Evolutionary conservation across 1,140 invertebrate genomes (phyloP).

Genomic region (Aradophagus sp.): DNA sequence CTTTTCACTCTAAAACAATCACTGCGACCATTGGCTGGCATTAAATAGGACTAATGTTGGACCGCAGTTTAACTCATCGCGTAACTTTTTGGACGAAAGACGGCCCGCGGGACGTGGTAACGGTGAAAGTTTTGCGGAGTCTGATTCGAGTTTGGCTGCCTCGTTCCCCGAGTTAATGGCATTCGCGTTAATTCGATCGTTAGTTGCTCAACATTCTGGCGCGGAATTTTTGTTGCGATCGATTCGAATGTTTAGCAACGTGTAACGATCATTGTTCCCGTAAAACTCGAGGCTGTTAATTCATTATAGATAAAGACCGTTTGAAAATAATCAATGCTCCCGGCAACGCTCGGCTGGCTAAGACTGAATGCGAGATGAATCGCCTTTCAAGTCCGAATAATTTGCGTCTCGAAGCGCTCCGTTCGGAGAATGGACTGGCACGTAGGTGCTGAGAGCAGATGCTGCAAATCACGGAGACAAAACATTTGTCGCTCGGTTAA

Average conservation of each 20-base stretch:
- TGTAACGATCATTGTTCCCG: no score
- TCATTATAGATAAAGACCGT: constrained; percentile 39
- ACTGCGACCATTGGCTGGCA: constrained; percentile 8
- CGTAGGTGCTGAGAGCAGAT: constrained; percentile 70
- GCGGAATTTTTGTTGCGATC: no score
- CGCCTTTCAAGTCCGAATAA: constrained; percentile 51
- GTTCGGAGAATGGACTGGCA: constrained; percentile 47
- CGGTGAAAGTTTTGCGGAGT: constrained; percentile 19
- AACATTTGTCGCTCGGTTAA: constrained; percentile 66
- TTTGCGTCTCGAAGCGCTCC: constrained; percentile 40
- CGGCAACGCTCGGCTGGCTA: constrained; percentile 16
- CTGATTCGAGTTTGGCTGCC: constrained; percentile 16
- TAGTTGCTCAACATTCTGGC: no score
- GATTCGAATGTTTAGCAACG: no score
- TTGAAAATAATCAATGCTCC: constrained; percentile 52
- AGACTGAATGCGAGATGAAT: constrained; percentile 53
- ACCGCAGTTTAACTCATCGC: constrained; percentile 19
- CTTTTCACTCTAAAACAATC: constrained; percentile 16
- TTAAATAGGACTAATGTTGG: constrained; percentile 24
- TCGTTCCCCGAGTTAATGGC: constrained; percentile 22
- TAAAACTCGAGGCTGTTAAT: no score
- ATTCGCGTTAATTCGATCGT: constrained; percentile 5
- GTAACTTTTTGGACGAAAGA: constrained; percentile 21
- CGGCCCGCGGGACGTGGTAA: no score
- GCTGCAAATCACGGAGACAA: constrained; percentile 73